These are phyloP conservation scores for Drosophila funebris DNA, from an alignment of 1,140 invertebrate species.

Conservation along the genomic window DNA sequence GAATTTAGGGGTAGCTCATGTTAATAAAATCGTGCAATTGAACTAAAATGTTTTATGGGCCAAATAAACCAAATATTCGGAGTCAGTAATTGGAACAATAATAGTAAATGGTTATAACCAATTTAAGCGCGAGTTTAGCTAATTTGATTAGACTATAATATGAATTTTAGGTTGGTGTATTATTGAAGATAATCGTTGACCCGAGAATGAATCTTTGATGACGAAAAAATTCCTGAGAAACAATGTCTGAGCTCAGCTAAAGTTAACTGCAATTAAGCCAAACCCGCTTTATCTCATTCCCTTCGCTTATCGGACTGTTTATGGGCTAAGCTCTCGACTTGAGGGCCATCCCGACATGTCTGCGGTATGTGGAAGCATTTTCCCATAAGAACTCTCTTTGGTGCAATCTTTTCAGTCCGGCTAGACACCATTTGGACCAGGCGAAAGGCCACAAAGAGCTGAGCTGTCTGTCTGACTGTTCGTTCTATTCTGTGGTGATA, in stretches of 20 bases:
- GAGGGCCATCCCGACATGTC: slow-evolving; percentile 50
- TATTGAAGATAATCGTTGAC: not conserved
- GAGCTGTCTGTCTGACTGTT: slow-evolving; percentile 49
- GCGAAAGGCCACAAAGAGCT: slow-evolving; percentile 35
- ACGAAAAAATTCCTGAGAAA: slow-evolving; percentile 17
- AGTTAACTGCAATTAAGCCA: slow-evolving; percentile 64
- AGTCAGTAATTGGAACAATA: slow-evolving; percentile 12
- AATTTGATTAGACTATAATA: slow-evolving; percentile 9
- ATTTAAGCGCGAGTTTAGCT: not conserved
- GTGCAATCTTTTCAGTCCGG: slow-evolving; percentile 36
- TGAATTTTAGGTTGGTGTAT: not conserved
- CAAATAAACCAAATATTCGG: not conserved
- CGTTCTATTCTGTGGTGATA: slow-evolving; percentile 58
- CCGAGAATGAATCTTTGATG: not conserved
- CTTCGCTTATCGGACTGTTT: slow-evolving; percentile 43
- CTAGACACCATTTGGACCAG: slow-evolving; percentile 60
- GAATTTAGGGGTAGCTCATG: not conserved
- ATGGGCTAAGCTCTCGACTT: slow-evolving; percentile 54
- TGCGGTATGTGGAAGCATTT: slow-evolving; percentile 68
- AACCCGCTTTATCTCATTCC: slow-evolving; percentile 60
- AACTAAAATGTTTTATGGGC: slow-evolving; percentile 6
- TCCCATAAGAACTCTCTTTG: slow-evolving; percentile 51
- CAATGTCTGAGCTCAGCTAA: slow-evolving; percentile 44
- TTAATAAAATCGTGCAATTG: slow-evolving; percentile 20
- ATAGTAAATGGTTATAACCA: not conserved